A percentile compares a stretch with the other conserved stretches of the same genome.
phyloP scores from a whole-genome alignment of 2,113 vertebrate genomes.

The Connochaetes taurinus region DNA sequence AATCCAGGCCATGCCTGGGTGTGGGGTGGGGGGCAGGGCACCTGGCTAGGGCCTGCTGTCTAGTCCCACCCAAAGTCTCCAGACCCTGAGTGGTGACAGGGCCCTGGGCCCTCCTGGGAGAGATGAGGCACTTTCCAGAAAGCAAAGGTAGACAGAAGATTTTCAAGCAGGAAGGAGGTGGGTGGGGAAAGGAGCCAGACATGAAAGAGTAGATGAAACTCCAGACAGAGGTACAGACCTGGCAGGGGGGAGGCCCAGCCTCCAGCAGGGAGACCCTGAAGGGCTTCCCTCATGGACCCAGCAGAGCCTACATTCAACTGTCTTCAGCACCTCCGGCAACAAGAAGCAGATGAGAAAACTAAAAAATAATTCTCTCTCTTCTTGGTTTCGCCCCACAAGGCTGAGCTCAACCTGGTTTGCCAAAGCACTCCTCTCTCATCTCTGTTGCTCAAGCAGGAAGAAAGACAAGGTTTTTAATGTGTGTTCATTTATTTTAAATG shows the following conservation, averaged over 20 bases:
- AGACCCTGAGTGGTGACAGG: slow-evolving; percentile 45
- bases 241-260: not conserved
- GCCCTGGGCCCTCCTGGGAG: slow-evolving; percentile 58
- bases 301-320: not conserved
- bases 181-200: slow-evolving; percentile 39
- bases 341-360: slow-evolving; percentile 30
- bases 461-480: not conserved
- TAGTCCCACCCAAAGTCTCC: not conserved
- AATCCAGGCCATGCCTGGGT: not conserved
- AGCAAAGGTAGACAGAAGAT: slow-evolving; percentile 70
- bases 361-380: slow-evolving; percentile 35
- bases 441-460: not conserved
- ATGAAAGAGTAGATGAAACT: not conserved
- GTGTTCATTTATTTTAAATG: not conserved
- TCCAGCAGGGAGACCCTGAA: not conserved
- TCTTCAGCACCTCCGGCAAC: not conserved
- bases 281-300: not conserved
- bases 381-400: slow-evolving; percentile 8
- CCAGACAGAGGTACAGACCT: slow-evolving; percentile 50
- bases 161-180: slow-evolving; percentile 47
- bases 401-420: not conserved
- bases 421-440: slow-evolving; percentile 18
- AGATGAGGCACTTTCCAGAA: slow-evolving; percentile 60
- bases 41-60: slow-evolving; percentile 41
- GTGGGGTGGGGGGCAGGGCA: fast-evolving